These are phyloP conservation scores for Eurytoma adleriae DNA, from an alignment of 2,888 invertebrate genomes.

Conservation along the genomic window DNA sequence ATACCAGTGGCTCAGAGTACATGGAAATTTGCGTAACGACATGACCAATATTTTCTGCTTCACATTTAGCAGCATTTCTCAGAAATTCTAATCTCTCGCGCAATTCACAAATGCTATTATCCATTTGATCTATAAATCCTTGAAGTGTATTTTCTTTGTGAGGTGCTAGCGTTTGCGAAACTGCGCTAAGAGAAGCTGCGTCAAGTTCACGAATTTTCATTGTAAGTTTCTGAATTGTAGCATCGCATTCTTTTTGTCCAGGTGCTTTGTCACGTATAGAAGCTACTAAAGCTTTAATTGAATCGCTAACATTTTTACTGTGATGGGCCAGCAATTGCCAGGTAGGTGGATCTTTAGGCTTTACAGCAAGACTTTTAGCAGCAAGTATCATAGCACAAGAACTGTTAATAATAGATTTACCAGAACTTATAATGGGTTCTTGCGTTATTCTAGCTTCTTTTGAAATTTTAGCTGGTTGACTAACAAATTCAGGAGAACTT, in stretches of 20 bases:
- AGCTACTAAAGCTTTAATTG: slow-evolving; percentile 94
- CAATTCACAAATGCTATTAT: slow-evolving; percentile 88
- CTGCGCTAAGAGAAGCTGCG: slow-evolving; percentile 90
- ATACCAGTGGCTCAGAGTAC: slow-evolving; percentile 91
- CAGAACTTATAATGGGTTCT: slow-evolving; percentile 91
- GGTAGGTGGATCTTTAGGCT: slow-evolving; percentile 93
- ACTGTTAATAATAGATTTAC: slow-evolving; percentile 87
- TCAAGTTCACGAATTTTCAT: slow-evolving; percentile 89
- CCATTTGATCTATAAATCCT: slow-evolving; percentile 88
- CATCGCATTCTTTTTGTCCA: slow-evolving; percentile 95
- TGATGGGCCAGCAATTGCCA: slow-evolving; percentile 97
- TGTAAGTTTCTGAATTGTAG: slow-evolving; percentile 87
- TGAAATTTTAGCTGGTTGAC: slow-evolving; percentile 94
- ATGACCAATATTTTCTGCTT: slow-evolving; percentile 96
- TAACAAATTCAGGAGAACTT: slow-evolving; percentile 91
- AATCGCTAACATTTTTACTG: slow-evolving; percentile 96
- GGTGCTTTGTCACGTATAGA: slow-evolving; percentile 97
- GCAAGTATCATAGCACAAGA: slow-evolving; percentile 93
- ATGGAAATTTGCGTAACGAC: slow-evolving; percentile 86
- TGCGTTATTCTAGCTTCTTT: slow-evolving; percentile 89
- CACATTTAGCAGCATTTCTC: slow-evolving; percentile 89
- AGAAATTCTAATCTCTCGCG: slow-evolving; percentile 91
- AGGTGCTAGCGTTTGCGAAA: slow-evolving; percentile 86
- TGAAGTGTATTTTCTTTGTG: slow-evolving; percentile 84
- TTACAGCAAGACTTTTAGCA: slow-evolving; percentile 91